phyloP scores from a whole-genome alignment of 1,140 invertebrate genomes.

The Watersipora subatra region DNA sequence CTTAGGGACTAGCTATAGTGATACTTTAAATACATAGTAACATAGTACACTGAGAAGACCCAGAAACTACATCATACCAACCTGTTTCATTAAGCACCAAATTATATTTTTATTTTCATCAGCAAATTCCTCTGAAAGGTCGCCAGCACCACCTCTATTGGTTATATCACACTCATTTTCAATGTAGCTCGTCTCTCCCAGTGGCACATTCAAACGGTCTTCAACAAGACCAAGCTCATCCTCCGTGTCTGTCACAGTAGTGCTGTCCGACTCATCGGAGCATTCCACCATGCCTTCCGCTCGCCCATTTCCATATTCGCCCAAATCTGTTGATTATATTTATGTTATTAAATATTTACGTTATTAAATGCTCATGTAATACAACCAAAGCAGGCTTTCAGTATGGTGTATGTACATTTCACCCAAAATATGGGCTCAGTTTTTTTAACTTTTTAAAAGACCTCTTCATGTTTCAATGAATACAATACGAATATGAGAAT shows the following conservation, averaged over 20 bases:
- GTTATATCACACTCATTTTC: constrained; percentile 53
- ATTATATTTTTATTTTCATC: constrained; percentile 89
- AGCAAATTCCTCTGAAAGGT: constrained; percentile 72
- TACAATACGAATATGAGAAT: too few species aligned
- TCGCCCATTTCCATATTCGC: too few species aligned
- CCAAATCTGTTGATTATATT: too few species aligned
- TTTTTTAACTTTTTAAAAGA: too few species aligned
- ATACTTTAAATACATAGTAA: not conserved
- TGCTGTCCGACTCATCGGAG: constrained; percentile 10
- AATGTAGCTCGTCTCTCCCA: constrained; percentile 30
- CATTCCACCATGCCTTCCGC: not conserved
- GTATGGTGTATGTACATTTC: too few species aligned
- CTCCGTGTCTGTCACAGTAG: constrained; percentile 13
- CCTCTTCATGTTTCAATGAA: too few species aligned
- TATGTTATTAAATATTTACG: too few species aligned
- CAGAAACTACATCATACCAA: constrained; percentile 38
- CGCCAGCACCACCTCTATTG: constrained; percentile 55
- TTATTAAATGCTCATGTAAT: too few species aligned
- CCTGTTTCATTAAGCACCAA: constrained; percentile 85
- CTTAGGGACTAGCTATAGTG: not conserved
- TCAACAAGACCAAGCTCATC: constrained; percentile 9
- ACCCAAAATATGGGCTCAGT: too few species aligned
- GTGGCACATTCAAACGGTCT: constrained; percentile 12
- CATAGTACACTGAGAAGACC: not conserved
- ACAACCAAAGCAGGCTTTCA: too few species aligned